Conservation (phyloP, 2,113 vertebrate genomes). For the Hemichromis elongatus region DNA sequence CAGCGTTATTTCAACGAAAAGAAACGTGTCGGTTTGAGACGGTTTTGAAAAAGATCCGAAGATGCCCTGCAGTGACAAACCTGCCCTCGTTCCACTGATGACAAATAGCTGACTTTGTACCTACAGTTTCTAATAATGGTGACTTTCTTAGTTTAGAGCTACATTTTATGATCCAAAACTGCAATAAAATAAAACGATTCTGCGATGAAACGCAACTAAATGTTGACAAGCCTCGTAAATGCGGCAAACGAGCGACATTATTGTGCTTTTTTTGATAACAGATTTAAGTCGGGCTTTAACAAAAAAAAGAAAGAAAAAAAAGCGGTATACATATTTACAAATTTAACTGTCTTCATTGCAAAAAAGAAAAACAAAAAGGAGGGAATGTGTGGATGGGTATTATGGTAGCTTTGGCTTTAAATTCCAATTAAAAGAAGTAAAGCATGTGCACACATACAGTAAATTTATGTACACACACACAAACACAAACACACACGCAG, state of each 20-base stretch:
- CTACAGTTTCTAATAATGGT: background rate
- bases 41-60: background rate
- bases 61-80: background rate
- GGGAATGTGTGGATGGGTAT: slow-evolving; percentile 17
- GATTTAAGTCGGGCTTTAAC: slow-evolving; percentile 17
- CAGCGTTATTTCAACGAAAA: background rate
- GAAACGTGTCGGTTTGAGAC: background rate
- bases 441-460: slow-evolving; percentile 6
- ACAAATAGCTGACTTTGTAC: background rate
- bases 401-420: slow-evolving; percentile 48
- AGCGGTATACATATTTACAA: slow-evolving; percentile 12
- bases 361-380: background rate
- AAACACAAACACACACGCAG: background rate
- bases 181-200: background rate
- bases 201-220: background rate
- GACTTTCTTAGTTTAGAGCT: background rate
- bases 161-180: background rate
- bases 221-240: background rate
- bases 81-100: background rate
- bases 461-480: background rate
- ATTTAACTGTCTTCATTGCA: slow-evolving; percentile 31
- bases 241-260: background rate
- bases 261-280: background rate
- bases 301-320: background rate
- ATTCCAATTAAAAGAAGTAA: slow-evolving; percentile 56